Percentiles rank a stretch among this genome's conserved stretches.
These are phyloP conservation scores for Drosophila prosaltans DNA, from an alignment of 1,140 invertebrate genomes.

Conservation along the genomic window DNA sequence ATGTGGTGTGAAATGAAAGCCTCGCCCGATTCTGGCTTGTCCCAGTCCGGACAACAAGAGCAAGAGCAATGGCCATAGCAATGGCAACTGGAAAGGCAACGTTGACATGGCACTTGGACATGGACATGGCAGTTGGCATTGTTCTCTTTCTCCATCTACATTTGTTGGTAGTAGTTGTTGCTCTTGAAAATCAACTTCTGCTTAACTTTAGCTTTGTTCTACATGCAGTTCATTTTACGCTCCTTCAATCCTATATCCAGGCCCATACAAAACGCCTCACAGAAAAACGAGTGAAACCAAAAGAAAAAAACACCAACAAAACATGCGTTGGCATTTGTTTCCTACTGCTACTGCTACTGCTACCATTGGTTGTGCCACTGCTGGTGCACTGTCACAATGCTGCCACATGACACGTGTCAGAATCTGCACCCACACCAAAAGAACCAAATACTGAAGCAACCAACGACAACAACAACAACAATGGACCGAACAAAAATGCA, in stretches of 20 bases:
- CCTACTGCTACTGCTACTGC: slow-evolving; percentile 8
- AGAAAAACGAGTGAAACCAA: no score
- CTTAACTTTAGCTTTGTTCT: slow-evolving; percentile 55
- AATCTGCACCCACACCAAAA: slow-evolving; percentile 37
- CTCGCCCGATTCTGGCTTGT: background rate
- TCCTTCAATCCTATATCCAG: background rate
- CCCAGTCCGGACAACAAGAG: slow-evolving; percentile 27
- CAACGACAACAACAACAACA: slow-evolving; percentile 4
- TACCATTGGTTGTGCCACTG: slow-evolving; percentile 16
- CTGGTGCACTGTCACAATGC: slow-evolving; percentile 59
- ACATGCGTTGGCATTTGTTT: slow-evolving; percentile 65
- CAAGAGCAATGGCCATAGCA: background rate
- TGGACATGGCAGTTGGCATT: slow-evolving; percentile 49
- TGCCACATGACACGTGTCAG: slow-evolving; percentile 75
- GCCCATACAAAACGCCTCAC: slow-evolving; percentile 20
- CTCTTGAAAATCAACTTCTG: slow-evolving; percentile 42
- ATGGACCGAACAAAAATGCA: background rate
- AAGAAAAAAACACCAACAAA: slow-evolving; percentile 5
- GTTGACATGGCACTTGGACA: slow-evolving; percentile 72
- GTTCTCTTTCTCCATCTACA: slow-evolving; percentile 7
- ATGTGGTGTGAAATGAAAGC: slow-evolving; percentile 73
- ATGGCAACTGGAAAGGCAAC: slow-evolving; percentile 17
- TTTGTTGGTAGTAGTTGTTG: slow-evolving; percentile 15
- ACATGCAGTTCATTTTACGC: slow-evolving; percentile 65
- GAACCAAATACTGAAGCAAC: background rate